Percentiles rank a stretch among this genome's conserved stretches.
Conservation (phyloP, 2,888 invertebrate species). For the Pyrrhosoma nymphula region DNA sequence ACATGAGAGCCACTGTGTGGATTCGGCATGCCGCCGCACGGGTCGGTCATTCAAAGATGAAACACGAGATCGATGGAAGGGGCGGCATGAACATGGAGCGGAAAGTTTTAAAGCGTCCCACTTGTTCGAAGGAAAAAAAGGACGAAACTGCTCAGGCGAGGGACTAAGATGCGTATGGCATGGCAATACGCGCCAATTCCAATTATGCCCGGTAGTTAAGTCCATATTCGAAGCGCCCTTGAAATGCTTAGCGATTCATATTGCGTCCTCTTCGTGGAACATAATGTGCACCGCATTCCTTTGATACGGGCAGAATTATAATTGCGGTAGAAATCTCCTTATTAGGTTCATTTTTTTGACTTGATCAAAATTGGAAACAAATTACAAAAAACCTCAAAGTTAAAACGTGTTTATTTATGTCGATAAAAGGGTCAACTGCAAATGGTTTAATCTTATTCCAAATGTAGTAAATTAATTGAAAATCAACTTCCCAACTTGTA, state of each 20-base stretch:
- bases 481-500: too few species aligned
- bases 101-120: neutral
- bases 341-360: conserved; percentile 8
- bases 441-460: too few species aligned
- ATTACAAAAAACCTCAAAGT: neutral
- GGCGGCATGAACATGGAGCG: neutral
- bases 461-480: too few species aligned
- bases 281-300: conserved; percentile 31
- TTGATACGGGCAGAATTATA: neutral
- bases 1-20: neutral
- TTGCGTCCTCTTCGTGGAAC: neutral
- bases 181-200: conserved; percentile 42
- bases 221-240: conserved; percentile 54
- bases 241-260: conserved; percentile 13
- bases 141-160: neutral
- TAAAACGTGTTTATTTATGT: too few species aligned
- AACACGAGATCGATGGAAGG: conserved; percentile 10
- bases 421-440: too few species aligned
- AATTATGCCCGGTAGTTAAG: conserved; percentile 54
- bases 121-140: neutral
- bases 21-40: neutral
- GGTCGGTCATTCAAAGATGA: conserved; percentile 54
- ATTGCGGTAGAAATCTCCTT: neutral
- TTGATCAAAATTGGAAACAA: neutral
- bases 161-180: conserved; percentile 53